Conservation (phyloP, 2,113 vertebrate genomes). For the Tupaia chinensis region DNA sequence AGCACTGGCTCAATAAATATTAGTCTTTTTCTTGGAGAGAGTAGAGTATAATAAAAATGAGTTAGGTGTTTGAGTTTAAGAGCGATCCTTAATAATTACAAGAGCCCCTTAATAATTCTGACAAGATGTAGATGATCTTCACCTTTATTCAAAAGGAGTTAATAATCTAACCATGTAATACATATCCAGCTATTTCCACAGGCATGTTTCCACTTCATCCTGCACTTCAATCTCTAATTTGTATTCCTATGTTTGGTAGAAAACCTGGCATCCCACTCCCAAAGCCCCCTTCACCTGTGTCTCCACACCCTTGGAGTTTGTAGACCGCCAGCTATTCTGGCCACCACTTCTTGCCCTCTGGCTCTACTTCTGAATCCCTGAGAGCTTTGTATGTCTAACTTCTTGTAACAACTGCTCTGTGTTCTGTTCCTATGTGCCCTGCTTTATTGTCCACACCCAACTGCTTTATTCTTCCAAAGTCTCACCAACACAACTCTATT, state of each 20-base stretch:
- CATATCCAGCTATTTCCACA: neutral
- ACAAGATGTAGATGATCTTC: neutral
- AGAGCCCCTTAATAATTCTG: neutral
- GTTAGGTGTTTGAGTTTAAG: neutral
- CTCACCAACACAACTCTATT: neutral
- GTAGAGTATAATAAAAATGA: neutral
- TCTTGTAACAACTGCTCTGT: neutral
- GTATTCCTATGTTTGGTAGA: too few species aligned
- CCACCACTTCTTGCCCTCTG: neutral
- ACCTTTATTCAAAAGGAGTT: neutral
- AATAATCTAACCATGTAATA: neutral
- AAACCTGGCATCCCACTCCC: neutral
- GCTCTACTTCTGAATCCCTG: neutral
- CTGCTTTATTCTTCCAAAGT: neutral
- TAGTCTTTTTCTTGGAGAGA: neutral
- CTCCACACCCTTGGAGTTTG: neutral
- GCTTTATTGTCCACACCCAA: neutral
- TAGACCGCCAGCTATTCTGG: accelerated
- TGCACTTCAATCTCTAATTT: neutral
- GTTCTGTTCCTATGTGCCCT: neutral
- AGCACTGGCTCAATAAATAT: neutral
- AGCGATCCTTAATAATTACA: neutral
- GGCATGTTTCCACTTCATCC: neutral
- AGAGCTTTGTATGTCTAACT: neutral
- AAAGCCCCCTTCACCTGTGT: accelerated